These are phyloP conservation scores for Anas georgica DNA, from an alignment of 2,797 vertebrate species.

Conservation along the genomic window DNA sequence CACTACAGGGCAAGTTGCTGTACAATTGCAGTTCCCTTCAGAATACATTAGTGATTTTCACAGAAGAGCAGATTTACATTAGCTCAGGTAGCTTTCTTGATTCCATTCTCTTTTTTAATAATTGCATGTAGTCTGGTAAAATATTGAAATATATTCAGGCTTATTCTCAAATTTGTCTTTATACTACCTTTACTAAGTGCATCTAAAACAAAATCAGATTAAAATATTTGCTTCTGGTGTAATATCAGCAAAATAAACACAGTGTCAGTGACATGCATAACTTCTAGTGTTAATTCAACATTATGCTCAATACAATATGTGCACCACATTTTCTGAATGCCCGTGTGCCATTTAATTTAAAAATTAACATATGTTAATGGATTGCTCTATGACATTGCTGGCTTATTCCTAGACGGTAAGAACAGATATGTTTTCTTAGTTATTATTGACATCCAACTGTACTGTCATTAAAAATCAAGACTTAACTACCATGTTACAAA, in stretches of 20 bases:
- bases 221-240: neutral
- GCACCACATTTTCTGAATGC: neutral
- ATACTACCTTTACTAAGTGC: neutral
- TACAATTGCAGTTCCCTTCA: neutral
- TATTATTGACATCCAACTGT: neutral
- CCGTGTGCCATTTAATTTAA: neutral
- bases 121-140: neutral
- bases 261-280: neutral
- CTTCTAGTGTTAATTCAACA: neutral
- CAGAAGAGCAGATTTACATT: neutral
- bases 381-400: neutral
- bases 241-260: conserved; percentile 16
- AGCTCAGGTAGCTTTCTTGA: neutral
- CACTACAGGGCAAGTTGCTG: neutral
- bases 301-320: conserved; percentile 42
- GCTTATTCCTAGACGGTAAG: neutral
- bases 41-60: neutral
- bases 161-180: conserved; percentile 5
- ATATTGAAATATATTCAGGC: neutral
- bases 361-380: neutral
- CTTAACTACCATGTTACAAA: neutral
- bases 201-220: neutral
- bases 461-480: neutral
- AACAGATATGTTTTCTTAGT: neutral
- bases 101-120: neutral